These are phyloP conservation scores for Sinopyrophorus schimmeli DNA, from an alignment of 2,888 invertebrate species.

Conservation along the genomic window DNA sequence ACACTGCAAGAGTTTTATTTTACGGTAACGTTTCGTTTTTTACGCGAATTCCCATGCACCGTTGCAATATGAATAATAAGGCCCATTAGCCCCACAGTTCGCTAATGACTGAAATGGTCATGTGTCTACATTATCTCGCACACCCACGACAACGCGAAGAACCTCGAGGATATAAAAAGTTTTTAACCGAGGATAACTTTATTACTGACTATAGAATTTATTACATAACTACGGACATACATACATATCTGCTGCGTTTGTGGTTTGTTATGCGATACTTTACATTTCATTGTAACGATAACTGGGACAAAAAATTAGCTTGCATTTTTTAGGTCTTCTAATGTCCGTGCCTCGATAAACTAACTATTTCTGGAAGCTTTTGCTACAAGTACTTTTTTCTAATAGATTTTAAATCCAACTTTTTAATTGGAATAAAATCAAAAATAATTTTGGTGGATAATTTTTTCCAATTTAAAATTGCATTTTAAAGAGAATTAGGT, in stretches of 20 bases:
- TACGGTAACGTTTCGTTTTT: conserved; percentile 5
- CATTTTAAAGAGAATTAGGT: too few relatives aligned
- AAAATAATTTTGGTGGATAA: too few relatives aligned
- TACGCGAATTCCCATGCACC: conserved; percentile 5
- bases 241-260: conserved; percentile 12
- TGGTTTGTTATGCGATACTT: conserved; percentile 15
- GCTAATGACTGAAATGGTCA: conserved; percentile 22
- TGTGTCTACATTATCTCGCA: conserved; percentile 28
- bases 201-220: conserved; percentile 29
- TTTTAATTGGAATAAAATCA: too few relatives aligned
- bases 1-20: conserved; percentile 12
- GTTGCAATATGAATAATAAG: conserved; percentile 13
- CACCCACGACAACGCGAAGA: conserved; percentile 32
- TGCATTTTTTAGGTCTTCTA: too few relatives aligned
- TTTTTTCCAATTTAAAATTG: too few relatives aligned
- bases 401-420: too few relatives aligned
- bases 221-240: conserved; percentile 27
- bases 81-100: conserved; percentile 14
- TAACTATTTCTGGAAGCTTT: too few relatives aligned
- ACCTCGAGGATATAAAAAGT: conserved; percentile 16
- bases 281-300: conserved; percentile 8
- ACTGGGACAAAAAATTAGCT: too few relatives aligned
- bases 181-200: conserved; percentile 31
- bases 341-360: too few relatives aligned
- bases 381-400: too few relatives aligned